These are phyloP conservation scores for Emydoidea blandingii DNA, from an alignment of 2,797 vertebrate genomes.

Conservation along the genomic window DNA sequence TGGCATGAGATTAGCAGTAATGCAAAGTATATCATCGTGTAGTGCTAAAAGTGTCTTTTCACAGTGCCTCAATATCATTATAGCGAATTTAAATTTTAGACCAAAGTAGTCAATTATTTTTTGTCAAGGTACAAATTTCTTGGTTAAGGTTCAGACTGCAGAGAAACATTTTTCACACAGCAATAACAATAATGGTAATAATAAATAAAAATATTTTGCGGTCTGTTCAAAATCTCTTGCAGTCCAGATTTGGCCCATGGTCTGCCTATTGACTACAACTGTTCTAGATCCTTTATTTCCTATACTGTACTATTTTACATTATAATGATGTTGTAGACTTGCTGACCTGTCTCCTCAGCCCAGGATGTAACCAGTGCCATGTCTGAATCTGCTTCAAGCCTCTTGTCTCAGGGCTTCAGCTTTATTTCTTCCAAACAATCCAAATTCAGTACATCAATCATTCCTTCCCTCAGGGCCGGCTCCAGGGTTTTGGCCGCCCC, in stretches of 20 bases:
- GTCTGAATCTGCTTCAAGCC: not conserved
- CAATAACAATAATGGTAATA: too few relatives aligned
- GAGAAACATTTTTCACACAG: too few relatives aligned
- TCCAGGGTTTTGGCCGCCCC: too few relatives aligned
- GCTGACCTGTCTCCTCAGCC: not conserved
- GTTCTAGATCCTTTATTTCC: not conserved
- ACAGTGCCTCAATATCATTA: not conserved
- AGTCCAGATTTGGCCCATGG: too few relatives aligned
- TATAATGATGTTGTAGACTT: not conserved
- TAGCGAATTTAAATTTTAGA: not conserved
- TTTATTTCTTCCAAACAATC: not conserved
- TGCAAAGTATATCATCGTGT: not conserved
- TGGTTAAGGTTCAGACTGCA: too few relatives aligned
- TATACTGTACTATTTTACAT: not conserved
- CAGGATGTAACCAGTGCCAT: slow-evolving; percentile 4
- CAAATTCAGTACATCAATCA: not conserved
- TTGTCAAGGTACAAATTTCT: too few relatives aligned
- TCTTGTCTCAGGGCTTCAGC: not conserved
- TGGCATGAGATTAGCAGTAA: accelerated
- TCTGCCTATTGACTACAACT: too few relatives aligned
- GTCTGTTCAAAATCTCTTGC: too few relatives aligned
- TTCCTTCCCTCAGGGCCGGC: not conserved
- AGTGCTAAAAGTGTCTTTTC: not conserved
- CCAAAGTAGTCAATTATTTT: too few relatives aligned
- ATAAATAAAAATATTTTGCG: too few relatives aligned